Conservation (phyloP, 2,888 invertebrate genomes). For the Thera britannica region DNA sequence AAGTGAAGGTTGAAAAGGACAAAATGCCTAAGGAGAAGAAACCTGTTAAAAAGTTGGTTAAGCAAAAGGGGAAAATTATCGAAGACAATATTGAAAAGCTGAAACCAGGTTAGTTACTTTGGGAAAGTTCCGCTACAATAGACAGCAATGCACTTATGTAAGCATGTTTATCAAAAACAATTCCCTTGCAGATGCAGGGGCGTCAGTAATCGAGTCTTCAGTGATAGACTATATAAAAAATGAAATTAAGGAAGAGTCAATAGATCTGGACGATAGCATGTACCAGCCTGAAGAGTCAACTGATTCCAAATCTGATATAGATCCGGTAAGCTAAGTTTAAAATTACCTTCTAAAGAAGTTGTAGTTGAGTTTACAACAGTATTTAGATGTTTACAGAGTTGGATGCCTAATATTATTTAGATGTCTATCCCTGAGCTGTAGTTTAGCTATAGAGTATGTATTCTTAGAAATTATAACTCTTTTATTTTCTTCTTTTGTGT, state of each 20-base stretch:
- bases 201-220: constrained; percentile 71
- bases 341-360: neutral
- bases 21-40: constrained; percentile 57
- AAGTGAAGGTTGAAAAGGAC: constrained; percentile 51
- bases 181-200: constrained; percentile 65
- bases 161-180: neutral
- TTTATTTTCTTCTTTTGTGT: neutral
- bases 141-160: too few species aligned
- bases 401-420: neutral
- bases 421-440: neutral
- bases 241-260: constrained; percentile 29
- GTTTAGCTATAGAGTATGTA: constrained; percentile 20
- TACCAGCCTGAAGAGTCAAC: constrained; percentile 41
- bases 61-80: constrained; percentile 37
- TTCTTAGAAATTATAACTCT: constrained; percentile 1
- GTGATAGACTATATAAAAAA: constrained; percentile 43
- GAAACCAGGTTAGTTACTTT: constrained; percentile 59
- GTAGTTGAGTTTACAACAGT: neutral
- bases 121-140: too few species aligned
- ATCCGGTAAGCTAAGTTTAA: constrained; percentile 51
- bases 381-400: neutral
- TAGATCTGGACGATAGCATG: constrained; percentile 18
- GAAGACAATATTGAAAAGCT: constrained; percentile 48
- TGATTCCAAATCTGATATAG: constrained; percentile 49
- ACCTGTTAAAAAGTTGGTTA: constrained; percentile 32